These are phyloP conservation scores for Coecobrya sp. DNA, from an alignment of 2,888 invertebrate species.

Conservation along the genomic window DNA sequence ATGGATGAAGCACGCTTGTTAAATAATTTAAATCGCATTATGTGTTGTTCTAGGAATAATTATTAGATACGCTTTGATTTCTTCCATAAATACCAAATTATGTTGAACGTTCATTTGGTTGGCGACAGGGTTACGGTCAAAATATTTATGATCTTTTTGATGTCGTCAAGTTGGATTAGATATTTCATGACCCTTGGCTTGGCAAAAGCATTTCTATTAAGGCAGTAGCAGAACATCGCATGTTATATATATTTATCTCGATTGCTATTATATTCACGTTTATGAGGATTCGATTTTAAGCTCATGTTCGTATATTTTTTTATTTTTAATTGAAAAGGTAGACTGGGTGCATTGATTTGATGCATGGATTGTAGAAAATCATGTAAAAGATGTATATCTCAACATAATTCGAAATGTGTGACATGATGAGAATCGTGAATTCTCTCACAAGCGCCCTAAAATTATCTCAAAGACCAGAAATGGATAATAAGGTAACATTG, in stretches of 20 bases:
- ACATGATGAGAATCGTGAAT: conserved; percentile 42
- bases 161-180: too few relatives aligned
- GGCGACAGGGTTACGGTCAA: conserved; percentile 46
- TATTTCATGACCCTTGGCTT: too few relatives aligned
- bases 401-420: background rate
- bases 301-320: too few relatives aligned
- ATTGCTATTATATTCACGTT: too few relatives aligned
- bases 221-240: too few relatives aligned
- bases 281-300: too few relatives aligned
- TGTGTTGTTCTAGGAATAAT: background rate
- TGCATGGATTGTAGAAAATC: too few relatives aligned
- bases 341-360: too few relatives aligned
- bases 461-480: conserved; percentile 12
- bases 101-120: background rate
- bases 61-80: background rate
- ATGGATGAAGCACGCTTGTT: background rate
- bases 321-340: too few relatives aligned
- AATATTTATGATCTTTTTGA: conserved; percentile 17
- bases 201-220: too few relatives aligned
- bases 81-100: background rate
- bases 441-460: conserved; percentile 17
- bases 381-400: too few relatives aligned
- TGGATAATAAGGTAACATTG: conserved; percentile 18
- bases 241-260: too few relatives aligned
- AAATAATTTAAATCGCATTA: conserved; percentile 5